A percentile compares a stretch with the other conserved stretches of the same genome.
Conservation (phyloP, 1,140 invertebrate species). For the Drosophila ironensis region DNA sequence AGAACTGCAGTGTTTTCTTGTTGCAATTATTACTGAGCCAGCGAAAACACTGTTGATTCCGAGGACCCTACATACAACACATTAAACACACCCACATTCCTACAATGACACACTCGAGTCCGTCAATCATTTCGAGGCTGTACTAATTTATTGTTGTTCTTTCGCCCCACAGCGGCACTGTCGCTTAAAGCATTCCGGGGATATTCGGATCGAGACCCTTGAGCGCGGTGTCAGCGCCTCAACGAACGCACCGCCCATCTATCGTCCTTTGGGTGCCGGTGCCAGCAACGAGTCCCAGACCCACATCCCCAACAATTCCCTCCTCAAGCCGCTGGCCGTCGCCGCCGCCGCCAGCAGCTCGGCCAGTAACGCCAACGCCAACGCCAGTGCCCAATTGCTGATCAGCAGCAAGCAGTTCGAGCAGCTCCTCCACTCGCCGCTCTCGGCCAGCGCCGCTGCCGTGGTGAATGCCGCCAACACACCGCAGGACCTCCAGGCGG, state of each 20-base stretch:
- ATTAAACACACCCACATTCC: constrained; percentile 28
- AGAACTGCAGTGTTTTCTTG: no score
- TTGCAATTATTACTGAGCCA: no score
- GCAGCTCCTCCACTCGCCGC: constrained; percentile 60
- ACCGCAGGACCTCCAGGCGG: constrained; percentile 66
- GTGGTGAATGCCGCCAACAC: constrained; percentile 69
- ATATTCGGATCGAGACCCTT: constrained; percentile 86
- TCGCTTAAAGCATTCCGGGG: constrained; percentile 87
- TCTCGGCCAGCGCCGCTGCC: constrained; percentile 63
- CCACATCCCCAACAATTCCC: constrained; percentile 27
- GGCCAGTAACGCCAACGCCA: not conserved
- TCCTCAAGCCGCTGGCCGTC: not conserved
- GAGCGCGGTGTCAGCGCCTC: constrained; percentile 72
- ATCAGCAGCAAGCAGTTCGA: constrained; percentile 58
- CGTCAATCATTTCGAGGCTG: not conserved
- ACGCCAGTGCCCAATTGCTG: constrained; percentile 28
- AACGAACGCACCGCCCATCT: constrained; percentile 75
- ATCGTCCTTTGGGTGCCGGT: constrained; percentile 71
- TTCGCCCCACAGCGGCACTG: constrained; percentile 85
- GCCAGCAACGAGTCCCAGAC: constrained; percentile 64
- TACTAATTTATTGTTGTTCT: constrained; percentile 6
- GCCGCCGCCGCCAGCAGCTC: constrained; percentile 10
- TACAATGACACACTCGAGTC: constrained; percentile 11
- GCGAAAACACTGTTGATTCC: not conserved
- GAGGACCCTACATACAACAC: constrained; percentile 18